phyloP scores from a whole-genome alignment of 2,113 vertebrate genomes.

The Cyanoramphus novaezelandiae region DNA sequence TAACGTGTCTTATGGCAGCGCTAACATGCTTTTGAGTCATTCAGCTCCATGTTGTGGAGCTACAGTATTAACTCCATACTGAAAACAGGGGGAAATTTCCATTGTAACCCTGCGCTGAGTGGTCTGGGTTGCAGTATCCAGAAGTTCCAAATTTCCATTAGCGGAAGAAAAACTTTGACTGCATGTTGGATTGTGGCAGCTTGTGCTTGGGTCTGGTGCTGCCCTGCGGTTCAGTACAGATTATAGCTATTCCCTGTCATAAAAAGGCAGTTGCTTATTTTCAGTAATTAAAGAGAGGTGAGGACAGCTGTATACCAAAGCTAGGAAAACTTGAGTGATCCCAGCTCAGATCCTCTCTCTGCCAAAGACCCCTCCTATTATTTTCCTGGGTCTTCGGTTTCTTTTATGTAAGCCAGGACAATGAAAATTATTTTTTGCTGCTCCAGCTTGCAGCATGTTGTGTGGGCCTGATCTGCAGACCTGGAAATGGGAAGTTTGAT shows the following conservation, averaged over 20 bases:
- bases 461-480: neutral
- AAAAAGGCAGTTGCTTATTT: neutral
- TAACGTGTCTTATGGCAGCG: conserved; percentile 32
- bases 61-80: neutral
- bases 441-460: neutral
- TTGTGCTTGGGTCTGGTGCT: neutral
- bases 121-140: neutral
- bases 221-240: neutral
- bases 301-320: neutral
- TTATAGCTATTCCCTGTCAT: neutral
- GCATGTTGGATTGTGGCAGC: neutral
- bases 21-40: conserved; percentile 35
- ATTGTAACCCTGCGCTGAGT: neutral
- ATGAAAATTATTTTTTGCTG: neutral
- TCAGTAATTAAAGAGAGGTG: neutral
- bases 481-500: neutral
- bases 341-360: neutral
- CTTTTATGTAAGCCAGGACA: neutral
- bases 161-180: neutral
- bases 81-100: neutral
- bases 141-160: neutral
- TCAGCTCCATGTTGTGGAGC: neutral
- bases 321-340: neutral
- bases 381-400: neutral
- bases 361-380: neutral